Evolutionary conservation across 2,113 vertebrate genomes (phyloP).

Genomic region (Pituophis catenifer): DNA sequence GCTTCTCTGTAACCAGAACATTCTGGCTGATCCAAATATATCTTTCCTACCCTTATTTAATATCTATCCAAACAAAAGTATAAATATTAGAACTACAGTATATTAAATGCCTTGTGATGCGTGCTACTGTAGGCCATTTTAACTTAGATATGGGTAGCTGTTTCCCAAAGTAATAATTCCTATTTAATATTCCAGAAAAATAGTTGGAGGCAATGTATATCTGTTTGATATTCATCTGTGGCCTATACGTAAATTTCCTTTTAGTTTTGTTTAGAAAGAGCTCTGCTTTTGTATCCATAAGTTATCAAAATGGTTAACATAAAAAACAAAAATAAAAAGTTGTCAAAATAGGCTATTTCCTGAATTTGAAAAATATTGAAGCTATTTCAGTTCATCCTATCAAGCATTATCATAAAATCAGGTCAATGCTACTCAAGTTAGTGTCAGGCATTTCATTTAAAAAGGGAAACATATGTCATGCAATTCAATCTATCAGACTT

Average conservation of each 20-base stretch:
- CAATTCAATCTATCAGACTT: neutral
- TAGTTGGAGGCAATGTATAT: neutral
- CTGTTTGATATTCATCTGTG: neutral
- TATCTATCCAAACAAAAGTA: neutral
- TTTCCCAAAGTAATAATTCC: neutral
- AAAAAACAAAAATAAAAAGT: neutral
- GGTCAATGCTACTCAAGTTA: neutral
- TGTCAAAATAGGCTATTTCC: neutral
- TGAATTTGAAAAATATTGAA: neutral
- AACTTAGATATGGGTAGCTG: neutral
- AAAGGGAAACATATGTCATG: neutral
- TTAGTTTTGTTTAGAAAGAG: neutral
- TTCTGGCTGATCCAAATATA: too few relatives aligned
- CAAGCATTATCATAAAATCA: neutral
- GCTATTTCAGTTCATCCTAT: neutral
- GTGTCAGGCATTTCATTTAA: neutral
- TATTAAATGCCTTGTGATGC: neutral
- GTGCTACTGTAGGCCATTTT: neutral
- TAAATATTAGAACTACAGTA: neutral
- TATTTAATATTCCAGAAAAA: neutral
- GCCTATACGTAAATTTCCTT: neutral
- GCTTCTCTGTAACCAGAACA: too few relatives aligned
- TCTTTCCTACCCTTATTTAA: neutral
- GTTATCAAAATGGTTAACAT: neutral
- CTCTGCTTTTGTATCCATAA: neutral